phyloP scores from a whole-genome alignment of 1,140 invertebrate species.

The silkworm (Bombyx mori) region ASM3026992v2 NC_085111.1:5842001-5842500 shows the following conservation, averaged over 20 bases:
- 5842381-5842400: slow-evolving; percentile 55
- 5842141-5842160: slow-evolving; percentile 69
- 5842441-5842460: slow-evolving; percentile 31
- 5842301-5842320: slow-evolving; percentile 49
- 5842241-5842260: slow-evolving; percentile 64
- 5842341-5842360: slow-evolving; percentile 63
- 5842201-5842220: slow-evolving; percentile 71
- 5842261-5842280: slow-evolving; percentile 69
- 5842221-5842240: slow-evolving; percentile 70
- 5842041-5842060: slow-evolving; percentile 25
- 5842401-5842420: slow-evolving; percentile 56
- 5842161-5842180: slow-evolving; percentile 71
- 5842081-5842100: slow-evolving; percentile 28
- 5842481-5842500: slow-evolving; percentile 57
- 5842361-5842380: slow-evolving; percentile 60
- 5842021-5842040: slow-evolving; percentile 27
- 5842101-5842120: slow-evolving; percentile 57
- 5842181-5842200: slow-evolving; percentile 69
- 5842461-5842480: slow-evolving; percentile 25
- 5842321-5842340: slow-evolving; percentile 64
- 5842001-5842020: slow-evolving; percentile 3
- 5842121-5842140: slow-evolving; percentile 63
- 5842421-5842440: slow-evolving; percentile 55
- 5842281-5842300: slow-evolving; percentile 60
- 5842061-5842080: slow-evolving; percentile 13